phyloP scores from a whole-genome alignment of 2,113 vertebrate species.

The Tyto alba region DNA sequence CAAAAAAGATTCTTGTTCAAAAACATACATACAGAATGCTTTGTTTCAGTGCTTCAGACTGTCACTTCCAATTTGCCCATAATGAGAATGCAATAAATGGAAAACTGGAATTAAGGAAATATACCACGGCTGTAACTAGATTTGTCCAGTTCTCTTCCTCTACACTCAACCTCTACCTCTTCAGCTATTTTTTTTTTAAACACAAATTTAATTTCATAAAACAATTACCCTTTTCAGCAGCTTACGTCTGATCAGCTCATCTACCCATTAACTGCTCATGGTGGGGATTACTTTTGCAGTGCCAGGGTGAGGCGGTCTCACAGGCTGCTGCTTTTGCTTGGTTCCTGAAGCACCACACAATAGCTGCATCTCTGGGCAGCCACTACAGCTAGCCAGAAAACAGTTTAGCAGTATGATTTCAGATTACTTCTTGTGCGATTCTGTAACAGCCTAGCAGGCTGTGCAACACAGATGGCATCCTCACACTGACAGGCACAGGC shows the following conservation, averaged over 20 bases:
- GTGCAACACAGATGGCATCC: conserved; percentile 7
- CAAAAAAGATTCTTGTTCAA: not conserved
- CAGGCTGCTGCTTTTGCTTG: not conserved
- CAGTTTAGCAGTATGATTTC: not conserved
- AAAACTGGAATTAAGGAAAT: not conserved
- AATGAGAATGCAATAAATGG: not conserved
- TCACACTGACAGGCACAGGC: not conserved
- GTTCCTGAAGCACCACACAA: fast-evolving
- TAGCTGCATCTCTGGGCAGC: not conserved
- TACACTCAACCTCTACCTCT: not conserved
- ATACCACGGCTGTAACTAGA: not conserved
- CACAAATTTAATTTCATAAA: conserved; percentile 12
- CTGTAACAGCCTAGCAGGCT: not conserved
- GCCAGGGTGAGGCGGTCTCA: not conserved
- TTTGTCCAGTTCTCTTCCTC: not conserved
- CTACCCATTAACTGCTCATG: not conserved
- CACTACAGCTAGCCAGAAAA: not conserved
- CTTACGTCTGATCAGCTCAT: not conserved
- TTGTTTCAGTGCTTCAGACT: not conserved
- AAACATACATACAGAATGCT: not conserved
- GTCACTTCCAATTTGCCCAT: not conserved
- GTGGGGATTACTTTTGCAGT: not conserved
- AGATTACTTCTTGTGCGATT: not conserved
- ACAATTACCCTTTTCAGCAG: conserved; percentile 5
- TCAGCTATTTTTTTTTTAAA: not conserved